These are phyloP conservation scores for Castor canadensis DNA, from an alignment of 2,113 vertebrate species.

Conservation along the genomic window DNA sequence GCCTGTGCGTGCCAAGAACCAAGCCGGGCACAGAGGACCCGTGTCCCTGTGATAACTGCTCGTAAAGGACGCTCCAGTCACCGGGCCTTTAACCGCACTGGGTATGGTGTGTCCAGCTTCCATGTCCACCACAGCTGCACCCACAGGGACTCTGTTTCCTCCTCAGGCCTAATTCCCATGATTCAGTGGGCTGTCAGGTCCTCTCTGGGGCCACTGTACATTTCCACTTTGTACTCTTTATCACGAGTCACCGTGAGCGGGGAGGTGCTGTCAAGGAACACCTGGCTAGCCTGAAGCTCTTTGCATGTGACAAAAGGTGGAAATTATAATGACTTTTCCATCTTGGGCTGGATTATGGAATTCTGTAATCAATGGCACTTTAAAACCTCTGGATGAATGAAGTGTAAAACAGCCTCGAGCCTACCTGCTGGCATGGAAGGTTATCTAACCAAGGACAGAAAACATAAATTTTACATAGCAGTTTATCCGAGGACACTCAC, in stretches of 20 bases:
- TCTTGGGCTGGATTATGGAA: slow-evolving; percentile 32
- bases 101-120: not conserved
- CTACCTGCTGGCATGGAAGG: not conserved
- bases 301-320: not conserved
- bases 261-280: not conserved
- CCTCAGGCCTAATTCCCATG: not conserved
- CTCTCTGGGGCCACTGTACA: not conserved
- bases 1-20: not conserved
- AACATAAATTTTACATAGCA: not conserved
- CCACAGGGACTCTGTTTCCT: not conserved
- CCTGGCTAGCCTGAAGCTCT: slow-evolving; percentile 47
- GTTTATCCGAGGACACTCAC: not conserved
- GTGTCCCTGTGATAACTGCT: not conserved
- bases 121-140: not conserved
- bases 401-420: not conserved
- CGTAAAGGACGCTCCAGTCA: not conserved
- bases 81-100: not conserved
- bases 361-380: slow-evolving; percentile 49
- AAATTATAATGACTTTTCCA: slow-evolving; percentile 42
- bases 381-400: slow-evolving; percentile 11
- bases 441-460: not conserved
- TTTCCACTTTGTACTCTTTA: not conserved
- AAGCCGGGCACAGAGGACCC: slow-evolving; percentile 42
- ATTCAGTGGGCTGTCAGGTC: fast-evolving
- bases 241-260: not conserved